Evolutionary conservation across 1,140 invertebrate genomes (phyloP), one percentile per base, ranked within the genome.

Genomic region (Littorina saxatilis): DNA sequence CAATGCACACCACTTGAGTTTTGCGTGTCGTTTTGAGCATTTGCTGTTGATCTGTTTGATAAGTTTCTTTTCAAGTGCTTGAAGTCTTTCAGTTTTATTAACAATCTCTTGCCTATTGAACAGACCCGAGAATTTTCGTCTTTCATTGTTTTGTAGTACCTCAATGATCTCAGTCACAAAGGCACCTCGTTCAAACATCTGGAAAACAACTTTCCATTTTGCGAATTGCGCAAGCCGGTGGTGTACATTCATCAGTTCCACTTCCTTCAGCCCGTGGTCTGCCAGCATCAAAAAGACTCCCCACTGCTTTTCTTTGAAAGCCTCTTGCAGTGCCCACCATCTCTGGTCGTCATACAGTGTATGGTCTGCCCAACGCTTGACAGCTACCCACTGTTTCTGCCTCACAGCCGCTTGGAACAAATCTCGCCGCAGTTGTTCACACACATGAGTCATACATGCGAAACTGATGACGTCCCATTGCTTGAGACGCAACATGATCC

Each of bases 371-470:
- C 17, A 29, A 9, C n/a, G 58, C 58, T 20, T 13, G 13, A 63
- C 58, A 63, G n/a, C 27, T 9, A 9, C 27, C 58, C 58, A 63
- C 58, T 63, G 17, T 63, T n/a, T 63, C 58, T 63, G 58, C 58
- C 7, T 29, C 58, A 63, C 58, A 63, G 58, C 58, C 7, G 58
- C 58, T n/a, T 63, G 11, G 58, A 63, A 63, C 58, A 63, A 27
- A 7, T 7, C 5, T 7, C 58, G 58, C 58, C 58, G 58, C 7
- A 13, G 11, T 15, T 63, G 17, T 63, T 63, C 58, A 9, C 58
- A 63, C 47, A 63, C 13, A 63, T 29, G 58, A 63, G 58, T 13
- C 58, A 63, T 7, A 29, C 17, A 63, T 7, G n/a, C 17, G 13
- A 13, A 9, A 29, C 17, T 63, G 58, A 63, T 13, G 7, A 63